Evolutionary conservation across 2,797 vertebrate genomes (phyloP).

Genomic region (Pelobates cultripes): DNA sequence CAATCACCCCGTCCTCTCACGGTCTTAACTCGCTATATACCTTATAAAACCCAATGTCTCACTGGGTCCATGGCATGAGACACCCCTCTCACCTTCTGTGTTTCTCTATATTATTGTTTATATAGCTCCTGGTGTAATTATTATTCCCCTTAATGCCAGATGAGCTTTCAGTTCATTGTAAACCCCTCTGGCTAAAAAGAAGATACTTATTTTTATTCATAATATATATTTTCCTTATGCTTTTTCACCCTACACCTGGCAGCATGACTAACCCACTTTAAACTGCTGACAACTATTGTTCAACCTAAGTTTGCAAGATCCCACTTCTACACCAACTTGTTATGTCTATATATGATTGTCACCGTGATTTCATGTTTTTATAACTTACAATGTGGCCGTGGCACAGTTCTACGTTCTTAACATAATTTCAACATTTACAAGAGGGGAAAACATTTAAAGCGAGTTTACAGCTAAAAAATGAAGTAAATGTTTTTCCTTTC

Average conservation of each 20-base stretch:
- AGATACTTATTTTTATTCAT: not conserved
- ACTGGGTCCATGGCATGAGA: constrained; percentile 36
- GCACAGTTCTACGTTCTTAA: not conserved
- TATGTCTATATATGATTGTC: constrained; percentile 22
- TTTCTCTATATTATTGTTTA: constrained; percentile 9
- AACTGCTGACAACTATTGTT: constrained; percentile 14
- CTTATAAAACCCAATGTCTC: constrained; percentile 31
- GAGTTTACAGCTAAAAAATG: too few species aligned
- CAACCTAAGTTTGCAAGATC: constrained; percentile 31
- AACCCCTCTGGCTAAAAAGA: not conserved
- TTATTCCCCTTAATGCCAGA: constrained; percentile 2
- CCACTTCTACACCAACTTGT: constrained; percentile 24
- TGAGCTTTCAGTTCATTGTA: not conserved
- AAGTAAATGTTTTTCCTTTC: too few species aligned
- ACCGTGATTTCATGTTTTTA: constrained; percentile 18
- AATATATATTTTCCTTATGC: constrained; percentile 7
- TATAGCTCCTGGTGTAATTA: constrained; percentile 18
- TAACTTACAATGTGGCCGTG: not conserved
- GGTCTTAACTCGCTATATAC: constrained; percentile 48
- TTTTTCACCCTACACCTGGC: constrained; percentile 30
- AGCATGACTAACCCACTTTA: constrained; percentile 46
- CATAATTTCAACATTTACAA: too few species aligned
- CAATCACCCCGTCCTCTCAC: constrained; percentile 12
- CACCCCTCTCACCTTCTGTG: constrained; percentile 40
- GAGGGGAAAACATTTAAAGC: too few species aligned